phyloP scores from a whole-genome alignment of 2,888 invertebrate genomes.

The Clostera curtula region DNA sequence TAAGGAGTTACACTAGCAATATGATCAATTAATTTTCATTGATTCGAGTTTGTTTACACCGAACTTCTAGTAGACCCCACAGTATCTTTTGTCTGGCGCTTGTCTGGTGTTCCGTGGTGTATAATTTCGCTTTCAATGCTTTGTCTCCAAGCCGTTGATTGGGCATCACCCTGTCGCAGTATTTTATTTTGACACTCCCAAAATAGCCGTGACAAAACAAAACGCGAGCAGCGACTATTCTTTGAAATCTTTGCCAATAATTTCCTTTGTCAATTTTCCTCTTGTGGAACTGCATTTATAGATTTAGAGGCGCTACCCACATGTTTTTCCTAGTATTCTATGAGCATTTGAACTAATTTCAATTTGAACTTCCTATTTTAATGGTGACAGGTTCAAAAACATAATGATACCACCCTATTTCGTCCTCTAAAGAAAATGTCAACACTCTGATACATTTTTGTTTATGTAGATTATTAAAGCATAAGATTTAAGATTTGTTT shows the following conservation, averaged over 20 bases:
- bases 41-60: conserved; percentile 7
- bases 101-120: conserved; percentile 20
- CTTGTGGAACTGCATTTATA: no score
- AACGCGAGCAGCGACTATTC: conserved; percentile 9
- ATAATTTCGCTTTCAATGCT: conserved; percentile 16
- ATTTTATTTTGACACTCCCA: conserved; percentile 9
- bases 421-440: no score
- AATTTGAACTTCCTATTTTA: no score
- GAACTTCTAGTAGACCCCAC: conserved; percentile 23
- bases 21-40: conserved; percentile 3
- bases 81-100: conserved; percentile 30
- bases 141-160: conserved; percentile 8
- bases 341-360: no score
- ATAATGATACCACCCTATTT: no score
- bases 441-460: no score
- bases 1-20: conserved; percentile 2
- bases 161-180: conserved; percentile 10
- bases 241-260: conserved; percentile 11
- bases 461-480: no score
- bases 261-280: conserved; percentile 5
- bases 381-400: no score
- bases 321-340: no score
- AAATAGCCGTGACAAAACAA: conserved; percentile 8
- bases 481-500: no score
- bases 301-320: no score